A percentile compares a stretch with the other conserved stretches of the same genome.
phyloP scores from a whole-genome alignment of 1,140 invertebrate species.

The Globodera rostochiensis region DNA sequence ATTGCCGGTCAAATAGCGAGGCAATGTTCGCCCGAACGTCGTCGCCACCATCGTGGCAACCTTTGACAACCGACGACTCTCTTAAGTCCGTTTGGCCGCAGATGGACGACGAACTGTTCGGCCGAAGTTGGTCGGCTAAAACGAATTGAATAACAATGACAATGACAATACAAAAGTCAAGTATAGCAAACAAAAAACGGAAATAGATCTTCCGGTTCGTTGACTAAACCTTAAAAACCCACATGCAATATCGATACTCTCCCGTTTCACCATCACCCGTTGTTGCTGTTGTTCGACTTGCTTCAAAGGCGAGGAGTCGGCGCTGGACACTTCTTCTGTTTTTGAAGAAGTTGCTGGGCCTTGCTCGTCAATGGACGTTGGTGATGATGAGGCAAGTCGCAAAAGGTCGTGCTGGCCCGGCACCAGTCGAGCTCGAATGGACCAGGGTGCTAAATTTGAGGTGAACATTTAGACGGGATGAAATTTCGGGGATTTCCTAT shows the following conservation, averaged over 20 bases:
- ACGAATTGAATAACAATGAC: neutral
- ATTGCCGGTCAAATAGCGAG: conserved; percentile 28
- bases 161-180: too few relatives aligned
- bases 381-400: neutral
- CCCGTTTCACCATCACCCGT: neutral
- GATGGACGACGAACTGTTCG: neutral
- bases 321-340: conserved; percentile 3
- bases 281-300: too few relatives aligned
- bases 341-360: neutral
- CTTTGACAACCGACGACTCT: neutral
- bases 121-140: neutral
- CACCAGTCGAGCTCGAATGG: conserved; percentile 41
- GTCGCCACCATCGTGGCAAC: neutral
- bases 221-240: neutral
- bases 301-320: neutral
- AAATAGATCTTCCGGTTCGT: neutral
- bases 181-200: neutral
- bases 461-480: neutral
- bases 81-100: neutral
- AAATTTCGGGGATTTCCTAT: neutral
- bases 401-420: conserved; percentile 39
- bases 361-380: neutral
- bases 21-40: conserved; percentile 32
- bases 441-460: conserved; percentile 41
- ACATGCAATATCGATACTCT: neutral